Evolutionary conservation across 2,113 vertebrate genomes (phyloP), one percentile per base, ranked within the genome.

Genomic region (Chamaetylas fuelleborni): DNA sequence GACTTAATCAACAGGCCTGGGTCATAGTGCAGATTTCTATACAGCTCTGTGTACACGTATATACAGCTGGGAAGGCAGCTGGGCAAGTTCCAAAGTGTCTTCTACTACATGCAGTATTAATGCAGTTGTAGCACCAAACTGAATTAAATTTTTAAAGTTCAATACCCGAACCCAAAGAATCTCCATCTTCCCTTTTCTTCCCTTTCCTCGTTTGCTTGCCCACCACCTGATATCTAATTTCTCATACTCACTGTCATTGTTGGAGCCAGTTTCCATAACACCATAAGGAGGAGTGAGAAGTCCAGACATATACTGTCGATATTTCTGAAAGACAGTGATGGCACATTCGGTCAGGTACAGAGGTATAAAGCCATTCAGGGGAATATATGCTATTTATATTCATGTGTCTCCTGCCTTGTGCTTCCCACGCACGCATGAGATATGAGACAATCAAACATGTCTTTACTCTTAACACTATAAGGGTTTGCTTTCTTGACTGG

Each of bases 281-380:
- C 99, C 99, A 97, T 99, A 99, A 60, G 99, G 99, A 96, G 99
- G 99, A 97, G 98, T 98, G 53, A 99, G 98, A 82, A 99, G 98
- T 95, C 98, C 99, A 96, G 99, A 99, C 99, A 99, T 99, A 96
- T 98, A 99, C 93, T 98, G 98, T 95, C 99, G 99, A 93, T 99
- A 99, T 98, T 98, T 99, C 99, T 99, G 96, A 82, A 97, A 97
- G 97, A 95, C 93, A 96, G 93, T 3, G 8, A 90, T 25, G 51
- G 96, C 67, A 97, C 90, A 93, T 71, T 81, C 54, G 86, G 42
- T 84, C 78, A 95, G 53, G 71, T 47, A 79, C 60, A 78, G 67
- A 78, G 67, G 60, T 43, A 78, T 24, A 94, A 92, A 72, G 83
- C 9, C 56, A 38, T 73, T 76, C 42, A n/a, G 17, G 8, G 48